Conservation (phyloP, 2,888 invertebrate genomes). For the Ashinkailepas kermadecensis region DNA sequence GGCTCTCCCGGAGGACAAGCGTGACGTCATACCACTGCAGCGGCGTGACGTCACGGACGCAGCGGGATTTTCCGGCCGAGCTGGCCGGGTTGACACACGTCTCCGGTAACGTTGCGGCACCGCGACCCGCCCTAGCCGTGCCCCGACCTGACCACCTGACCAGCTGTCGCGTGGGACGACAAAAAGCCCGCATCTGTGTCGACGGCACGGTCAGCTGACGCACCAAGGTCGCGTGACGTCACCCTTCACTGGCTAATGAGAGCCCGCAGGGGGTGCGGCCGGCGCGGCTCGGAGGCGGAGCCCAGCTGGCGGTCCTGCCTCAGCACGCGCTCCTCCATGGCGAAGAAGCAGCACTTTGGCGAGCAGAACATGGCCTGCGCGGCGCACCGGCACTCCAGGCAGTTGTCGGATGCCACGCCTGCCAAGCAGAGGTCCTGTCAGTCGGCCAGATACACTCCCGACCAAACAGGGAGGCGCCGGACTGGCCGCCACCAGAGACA, state of each 20-base stretch:
- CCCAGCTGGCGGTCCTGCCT: not conserved
- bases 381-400: conserved; percentile 39
- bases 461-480: no score
- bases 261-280: conserved; percentile 4
- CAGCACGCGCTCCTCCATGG: not conserved
- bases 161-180: not conserved
- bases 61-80: not conserved
- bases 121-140: no score
- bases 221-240: not conserved
- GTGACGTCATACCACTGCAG: no score
- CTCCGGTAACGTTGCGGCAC: no score
- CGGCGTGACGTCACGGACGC: not conserved
- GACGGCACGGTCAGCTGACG: not conserved
- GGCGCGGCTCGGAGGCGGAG: not conserved
- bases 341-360: conserved; percentile 38
- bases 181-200: not conserved
- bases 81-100: no score
- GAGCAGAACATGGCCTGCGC: conserved; percentile 37
- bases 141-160: not conserved
- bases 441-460: no score
- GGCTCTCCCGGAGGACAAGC: not conserved
- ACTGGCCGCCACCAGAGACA: no score
- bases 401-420: conserved; percentile 38
- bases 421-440: not conserved
- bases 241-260: not conserved